A percentile compares a stretch with the other conserved stretches of the same genome.
Evolutionary conservation across 1,140 invertebrate genomes (phyloP).

Genomic region (Drosophila micromelanica): DNA sequence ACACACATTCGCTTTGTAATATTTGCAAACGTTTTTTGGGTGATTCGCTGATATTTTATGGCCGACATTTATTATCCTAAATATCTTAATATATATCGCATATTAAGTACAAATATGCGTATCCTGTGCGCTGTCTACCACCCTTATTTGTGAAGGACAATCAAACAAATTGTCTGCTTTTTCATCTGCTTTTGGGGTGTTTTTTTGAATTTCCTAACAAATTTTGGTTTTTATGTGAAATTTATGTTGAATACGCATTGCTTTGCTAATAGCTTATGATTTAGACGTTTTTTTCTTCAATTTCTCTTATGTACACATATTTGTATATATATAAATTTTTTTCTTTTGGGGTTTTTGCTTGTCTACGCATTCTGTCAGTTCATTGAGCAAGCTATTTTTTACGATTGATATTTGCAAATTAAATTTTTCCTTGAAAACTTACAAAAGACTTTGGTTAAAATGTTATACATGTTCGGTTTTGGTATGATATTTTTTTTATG

Average conservation of each 20-base stretch:
- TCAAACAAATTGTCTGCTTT: constrained; percentile 56
- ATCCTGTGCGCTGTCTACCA: constrained; percentile 7
- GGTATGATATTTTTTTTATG: constrained; percentile 5
- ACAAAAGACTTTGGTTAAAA: constrained; percentile 36
- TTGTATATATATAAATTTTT: background rate
- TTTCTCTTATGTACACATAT: background rate
- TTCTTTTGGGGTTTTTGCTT: constrained; percentile 16
- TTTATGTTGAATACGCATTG: constrained; percentile 75
- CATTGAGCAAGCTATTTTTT: constrained; percentile 46
- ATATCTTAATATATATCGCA: constrained; percentile 58
- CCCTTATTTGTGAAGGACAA: constrained; percentile 41
- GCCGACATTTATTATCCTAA: constrained; percentile 66
- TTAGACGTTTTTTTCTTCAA: constrained; percentile 52
- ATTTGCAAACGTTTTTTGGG: constrained; percentile 35
- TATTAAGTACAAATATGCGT: constrained; percentile 23
- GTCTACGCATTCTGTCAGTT: constrained; percentile 33
- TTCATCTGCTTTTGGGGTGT: constrained; percentile 11
- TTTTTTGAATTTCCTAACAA: constrained; percentile 57
- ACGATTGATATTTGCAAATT: constrained; percentile 53
- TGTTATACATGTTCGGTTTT: background rate
- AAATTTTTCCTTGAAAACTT: constrained; percentile 31
- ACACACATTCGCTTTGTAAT: constrained; percentile 23
- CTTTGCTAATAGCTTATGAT: constrained; percentile 71
- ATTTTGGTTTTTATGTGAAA: constrained; percentile 75
- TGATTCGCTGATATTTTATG: constrained; percentile 61